phyloP scores from a whole-genome alignment of 2,113 vertebrate genomes.

The Taxidea taxus region DNA sequence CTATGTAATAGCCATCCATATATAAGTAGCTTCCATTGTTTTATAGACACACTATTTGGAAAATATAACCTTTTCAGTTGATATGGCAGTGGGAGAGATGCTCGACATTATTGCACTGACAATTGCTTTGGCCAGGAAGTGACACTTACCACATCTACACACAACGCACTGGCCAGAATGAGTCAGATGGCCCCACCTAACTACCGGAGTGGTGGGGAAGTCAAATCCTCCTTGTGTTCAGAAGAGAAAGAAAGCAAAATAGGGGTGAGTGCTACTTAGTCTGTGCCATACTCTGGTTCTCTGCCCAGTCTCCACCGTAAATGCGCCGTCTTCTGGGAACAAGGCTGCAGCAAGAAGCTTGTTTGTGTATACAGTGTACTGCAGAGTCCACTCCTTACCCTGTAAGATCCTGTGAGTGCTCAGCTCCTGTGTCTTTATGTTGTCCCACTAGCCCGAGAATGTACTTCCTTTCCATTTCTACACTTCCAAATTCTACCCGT shows the following conservation, averaged over 20 bases:
- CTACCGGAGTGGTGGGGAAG: not conserved
- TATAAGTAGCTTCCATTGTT: not conserved
- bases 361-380: rapidly evolving
- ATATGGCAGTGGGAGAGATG: not conserved
- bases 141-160: not conserved
- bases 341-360: not conserved
- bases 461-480: not conserved
- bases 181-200: not conserved
- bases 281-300: not conserved
- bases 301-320: not conserved
- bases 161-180: not conserved
- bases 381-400: not conserved
- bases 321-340: not conserved
- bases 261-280: not conserved
- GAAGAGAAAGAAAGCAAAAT: not conserved
- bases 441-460: not conserved
- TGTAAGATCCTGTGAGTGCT: not conserved
- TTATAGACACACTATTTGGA: not conserved
- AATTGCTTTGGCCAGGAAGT: not conserved
- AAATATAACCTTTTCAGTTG: not conserved
- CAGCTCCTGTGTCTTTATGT: not conserved
- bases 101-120: not conserved
- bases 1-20: not conserved
- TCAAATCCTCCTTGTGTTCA: not conserved
- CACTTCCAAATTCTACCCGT: not conserved